Conservation (phyloP, 1,140 invertebrate genomes). For the Euglossa dilemma region DNA sequence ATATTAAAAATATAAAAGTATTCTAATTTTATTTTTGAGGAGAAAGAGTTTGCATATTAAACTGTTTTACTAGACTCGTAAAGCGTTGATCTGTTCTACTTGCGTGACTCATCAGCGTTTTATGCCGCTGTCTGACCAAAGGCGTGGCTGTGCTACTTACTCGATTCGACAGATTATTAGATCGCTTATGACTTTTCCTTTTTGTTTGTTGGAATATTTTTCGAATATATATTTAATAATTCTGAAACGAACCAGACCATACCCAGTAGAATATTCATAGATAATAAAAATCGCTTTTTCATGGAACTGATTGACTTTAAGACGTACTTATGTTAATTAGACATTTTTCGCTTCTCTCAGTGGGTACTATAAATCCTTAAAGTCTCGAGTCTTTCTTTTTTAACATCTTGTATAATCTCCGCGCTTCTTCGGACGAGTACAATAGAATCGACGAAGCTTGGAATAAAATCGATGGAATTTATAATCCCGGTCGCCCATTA, state of each 20-base stretch:
- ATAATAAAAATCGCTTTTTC: too few relatives aligned
- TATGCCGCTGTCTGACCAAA: neutral
- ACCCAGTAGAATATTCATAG: too few relatives aligned
- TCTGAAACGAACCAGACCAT: neutral
- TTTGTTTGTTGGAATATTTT: neutral
- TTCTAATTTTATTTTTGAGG: neutral
- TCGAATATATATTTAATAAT: neutral
- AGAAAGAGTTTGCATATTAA: neutral
- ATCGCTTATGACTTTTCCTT: neutral
- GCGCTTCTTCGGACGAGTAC: neutral
- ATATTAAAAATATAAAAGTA: neutral
- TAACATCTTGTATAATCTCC: neutral
- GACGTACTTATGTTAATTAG: too few relatives aligned
- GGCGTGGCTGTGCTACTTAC: neutral
- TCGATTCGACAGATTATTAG: neutral
- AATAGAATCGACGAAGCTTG: neutral
- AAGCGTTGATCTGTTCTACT: neutral
- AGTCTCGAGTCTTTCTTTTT: neutral
- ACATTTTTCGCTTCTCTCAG: too few relatives aligned
- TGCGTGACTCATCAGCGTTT: too few relatives aligned
- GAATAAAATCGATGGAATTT: slow-evolving; percentile 1
- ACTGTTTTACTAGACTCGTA: neutral
- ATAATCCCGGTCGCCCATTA: neutral
- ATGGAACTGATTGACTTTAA: too few relatives aligned
- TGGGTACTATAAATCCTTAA: too few relatives aligned